Percentiles rank a stretch among this genome's conserved stretches.
Conservation (phyloP, 2,888 invertebrate genomes). For the Stenichneumon culpator region DNA sequence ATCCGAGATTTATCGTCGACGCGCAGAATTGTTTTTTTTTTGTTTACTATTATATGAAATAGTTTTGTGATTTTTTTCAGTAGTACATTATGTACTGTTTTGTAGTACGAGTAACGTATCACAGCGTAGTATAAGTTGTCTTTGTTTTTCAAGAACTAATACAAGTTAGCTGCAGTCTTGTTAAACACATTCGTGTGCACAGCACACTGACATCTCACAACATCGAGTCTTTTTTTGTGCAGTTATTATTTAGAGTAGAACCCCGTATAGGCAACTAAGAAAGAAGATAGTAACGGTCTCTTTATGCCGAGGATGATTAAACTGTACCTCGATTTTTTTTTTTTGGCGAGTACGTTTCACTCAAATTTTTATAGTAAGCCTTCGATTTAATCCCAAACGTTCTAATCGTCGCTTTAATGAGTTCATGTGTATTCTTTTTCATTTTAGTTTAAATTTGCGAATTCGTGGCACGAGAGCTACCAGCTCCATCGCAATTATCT, state of each 20-base stretch:
- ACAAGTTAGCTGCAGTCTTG: slow-evolving; percentile 67
- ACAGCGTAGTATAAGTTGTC: slow-evolving; percentile 62
- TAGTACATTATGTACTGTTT: slow-evolving; percentile 41
- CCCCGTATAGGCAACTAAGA: slow-evolving; percentile 46
- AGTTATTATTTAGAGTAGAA: slow-evolving; percentile 18
- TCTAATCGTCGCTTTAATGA: neutral
- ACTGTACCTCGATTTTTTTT: neutral
- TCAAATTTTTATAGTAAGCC: neutral
- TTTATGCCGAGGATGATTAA: neutral
- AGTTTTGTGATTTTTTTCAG: slow-evolving; percentile 29
- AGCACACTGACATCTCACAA: slow-evolving; percentile 43
- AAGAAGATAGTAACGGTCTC: slow-evolving; percentile 19
- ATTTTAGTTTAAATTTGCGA: slow-evolving; percentile 1
- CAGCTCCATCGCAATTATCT: slow-evolving; percentile 37
- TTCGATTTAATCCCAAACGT: neutral
- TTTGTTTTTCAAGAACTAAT: slow-evolving; percentile 51
- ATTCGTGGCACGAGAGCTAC: slow-evolving; percentile 39
- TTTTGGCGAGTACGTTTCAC: neutral
- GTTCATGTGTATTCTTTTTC: neutral
- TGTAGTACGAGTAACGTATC: slow-evolving; percentile 62
- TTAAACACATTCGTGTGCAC: slow-evolving; percentile 49
- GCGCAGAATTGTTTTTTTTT: slow-evolving; percentile 4
- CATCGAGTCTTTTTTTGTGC: slow-evolving; percentile 48
- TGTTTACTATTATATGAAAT: slow-evolving; percentile 39
- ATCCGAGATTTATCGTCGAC: slow-evolving; percentile 37